Percentiles rank a stretch among this genome's conserved stretches.
Evolutionary conservation across 2,888 invertebrate species (phyloP).

Genomic region (Dryococelus australis): DNA sequence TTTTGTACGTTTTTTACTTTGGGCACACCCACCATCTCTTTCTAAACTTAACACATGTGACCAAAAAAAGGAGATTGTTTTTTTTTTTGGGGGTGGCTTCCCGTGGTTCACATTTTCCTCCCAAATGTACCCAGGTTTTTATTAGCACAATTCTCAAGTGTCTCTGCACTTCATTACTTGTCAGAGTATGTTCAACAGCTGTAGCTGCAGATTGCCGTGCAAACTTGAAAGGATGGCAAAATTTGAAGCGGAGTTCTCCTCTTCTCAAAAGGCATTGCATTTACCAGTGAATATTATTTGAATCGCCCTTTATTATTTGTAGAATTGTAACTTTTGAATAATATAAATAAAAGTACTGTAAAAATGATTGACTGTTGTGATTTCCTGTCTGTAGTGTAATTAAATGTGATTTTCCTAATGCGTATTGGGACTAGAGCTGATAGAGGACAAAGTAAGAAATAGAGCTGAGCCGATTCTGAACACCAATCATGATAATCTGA

Average conservation of each 20-base stretch:
- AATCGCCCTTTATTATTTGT: constrained; percentile 45
- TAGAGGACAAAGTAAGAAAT: no score
- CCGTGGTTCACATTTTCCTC: background rate
- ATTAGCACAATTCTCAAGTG: background rate
- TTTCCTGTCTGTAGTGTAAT: no score
- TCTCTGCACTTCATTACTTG: background rate
- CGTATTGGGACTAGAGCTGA: no score
- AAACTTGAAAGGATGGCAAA: background rate
- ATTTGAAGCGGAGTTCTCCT: constrained; percentile 29
- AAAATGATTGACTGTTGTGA: background rate
- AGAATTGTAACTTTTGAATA: constrained; percentile 43
- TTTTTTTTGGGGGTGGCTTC: background rate
- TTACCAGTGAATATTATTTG: constrained; percentile 41
- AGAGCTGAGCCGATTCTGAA: no score
- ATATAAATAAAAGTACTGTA: constrained; percentile 3
- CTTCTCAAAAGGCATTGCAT: constrained; percentile 44
- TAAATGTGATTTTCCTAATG: no score
- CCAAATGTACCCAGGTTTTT: background rate
- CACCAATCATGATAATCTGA: no score
- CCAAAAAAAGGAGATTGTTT: constrained; percentile 27
- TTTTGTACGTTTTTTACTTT: background rate
- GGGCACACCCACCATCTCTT: background rate
- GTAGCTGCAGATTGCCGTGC: background rate
- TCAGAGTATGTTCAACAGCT: background rate
- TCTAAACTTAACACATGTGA: background rate